Conservation (phyloP, 2,113 vertebrate genomes). For the Cisticola juncidis region DNA sequence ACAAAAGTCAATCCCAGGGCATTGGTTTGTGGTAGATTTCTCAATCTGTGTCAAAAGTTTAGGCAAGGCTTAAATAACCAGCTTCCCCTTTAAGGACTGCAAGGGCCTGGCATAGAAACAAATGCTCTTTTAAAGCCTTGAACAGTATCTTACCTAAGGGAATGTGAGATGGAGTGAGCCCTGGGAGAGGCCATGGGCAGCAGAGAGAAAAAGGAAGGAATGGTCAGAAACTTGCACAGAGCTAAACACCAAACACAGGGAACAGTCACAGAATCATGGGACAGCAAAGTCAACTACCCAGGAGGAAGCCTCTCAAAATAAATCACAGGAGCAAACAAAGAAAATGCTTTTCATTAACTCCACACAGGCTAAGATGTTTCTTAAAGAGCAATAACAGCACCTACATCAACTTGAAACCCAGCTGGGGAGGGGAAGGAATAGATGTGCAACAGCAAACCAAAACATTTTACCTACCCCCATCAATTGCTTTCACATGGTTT, state of each 20-base stretch:
- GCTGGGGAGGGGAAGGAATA: neutral
- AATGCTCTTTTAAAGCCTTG: neutral
- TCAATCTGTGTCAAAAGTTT: neutral
- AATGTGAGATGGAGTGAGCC: constrained; percentile 93
- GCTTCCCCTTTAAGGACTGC: neutral
- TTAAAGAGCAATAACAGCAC: neutral
- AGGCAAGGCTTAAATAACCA: neutral
- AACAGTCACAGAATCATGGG: neutral
- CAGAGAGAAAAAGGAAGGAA: constrained; percentile 57
- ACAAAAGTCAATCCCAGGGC: neutral
- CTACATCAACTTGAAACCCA: neutral
- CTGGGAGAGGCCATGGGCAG: constrained; percentile 79
- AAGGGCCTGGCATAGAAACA: neutral
- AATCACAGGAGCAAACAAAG: neutral
- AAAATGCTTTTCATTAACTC: neutral
- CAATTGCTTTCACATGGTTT: neutral
- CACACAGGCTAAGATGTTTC: neutral
- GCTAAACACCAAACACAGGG: neutral
- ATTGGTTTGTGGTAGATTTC: neutral
- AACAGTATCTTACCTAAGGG: constrained; percentile 90
- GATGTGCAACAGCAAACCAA: neutral
- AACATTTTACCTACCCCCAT: neutral
- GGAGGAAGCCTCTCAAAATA: neutral
- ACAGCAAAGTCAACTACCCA: neutral
- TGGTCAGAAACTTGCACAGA: constrained; percentile 5